Evolutionary conservation across 2,888 invertebrate species (phyloP).

Genomic region (Drosophila mulleri): DNA sequence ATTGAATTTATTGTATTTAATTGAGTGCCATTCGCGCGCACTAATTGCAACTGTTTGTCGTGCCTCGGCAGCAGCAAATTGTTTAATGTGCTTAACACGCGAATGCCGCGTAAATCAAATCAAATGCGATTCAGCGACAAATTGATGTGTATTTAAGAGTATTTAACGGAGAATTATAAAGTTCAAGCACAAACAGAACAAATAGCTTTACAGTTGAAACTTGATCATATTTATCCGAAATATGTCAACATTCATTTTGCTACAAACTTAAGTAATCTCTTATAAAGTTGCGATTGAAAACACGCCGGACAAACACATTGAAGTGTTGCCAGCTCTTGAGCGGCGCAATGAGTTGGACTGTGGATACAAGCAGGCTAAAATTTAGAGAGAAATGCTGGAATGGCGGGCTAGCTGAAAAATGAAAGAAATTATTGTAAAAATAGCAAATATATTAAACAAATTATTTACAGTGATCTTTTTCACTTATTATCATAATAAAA

Average conservation of each 20-base stretch:
- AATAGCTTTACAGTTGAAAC: too few species aligned
- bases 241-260: neutral
- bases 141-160: slow-evolving; percentile 1
- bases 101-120: slow-evolving; percentile 13
- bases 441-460: too few species aligned
- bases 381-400: too few species aligned
- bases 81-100: slow-evolving; percentile 48
- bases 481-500: too few species aligned
- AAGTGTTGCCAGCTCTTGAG: too few species aligned
- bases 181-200: too few species aligned
- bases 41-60: slow-evolving; percentile 68
- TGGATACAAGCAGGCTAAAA: too few species aligned
- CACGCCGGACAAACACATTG: too few species aligned
- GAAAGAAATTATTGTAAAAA: too few species aligned
- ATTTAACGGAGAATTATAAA: neutral
- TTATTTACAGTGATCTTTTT: too few species aligned
- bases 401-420: too few species aligned
- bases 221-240: neutral
- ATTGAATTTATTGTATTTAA: slow-evolving; percentile 74
- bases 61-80: slow-evolving; percentile 59
- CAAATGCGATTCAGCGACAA: slow-evolving; percentile 12
- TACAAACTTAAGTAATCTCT: neutral
- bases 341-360: too few species aligned
- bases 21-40: slow-evolving; percentile 69
- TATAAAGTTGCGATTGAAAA: neutral